Base-by-base conservation (phyloP, 2,797 vertebrate species). In the Paedocypris micromegethes region DNA sequence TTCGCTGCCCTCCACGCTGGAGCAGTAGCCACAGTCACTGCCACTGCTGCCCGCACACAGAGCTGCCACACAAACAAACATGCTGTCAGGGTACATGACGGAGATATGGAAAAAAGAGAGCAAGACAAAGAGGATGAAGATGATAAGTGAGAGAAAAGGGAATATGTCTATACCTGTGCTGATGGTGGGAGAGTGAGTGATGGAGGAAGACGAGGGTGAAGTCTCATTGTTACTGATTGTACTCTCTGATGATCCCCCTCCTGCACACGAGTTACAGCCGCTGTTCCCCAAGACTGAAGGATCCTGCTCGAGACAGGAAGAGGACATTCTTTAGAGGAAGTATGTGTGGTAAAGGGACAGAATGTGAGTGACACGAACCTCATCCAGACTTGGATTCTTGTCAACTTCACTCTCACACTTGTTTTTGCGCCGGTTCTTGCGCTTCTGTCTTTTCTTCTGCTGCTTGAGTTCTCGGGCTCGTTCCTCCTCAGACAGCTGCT, bases 381-480 rank as follows among this genome's bases (percentile, higher is more conserved):
- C 92, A 39, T 91, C 88, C 74, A 91, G 86, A 75, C 51, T 85
- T 66, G 89, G 88, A 63, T 92, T 90, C 75, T 93, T 92, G 74
- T 92, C 93, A 38, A 79, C 73, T 70, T 91, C 88, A 78, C 89
- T 91, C 76, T 76, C 88, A 58, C 93, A 96, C 77, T 96, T 99
- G 85, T 97, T 99, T 91, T 96, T 97, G 83, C 95, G 88, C 3
- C 95, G 87, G 72, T 98, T 99, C 87, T 98, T 97, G 46, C 94
- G 86, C 74, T 98, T 99, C 80, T 96, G 96, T 64, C 95, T 91
- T 78, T 98, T 99, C 83, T 96, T 99, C 88, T 99, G 95, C 79
- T 95, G 95, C 77, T 97, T 97, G 3, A 99, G 90, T 82, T 97
- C 95, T 83, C 93, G 90, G 67, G 92, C 96, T 68, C 93, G 84